Base-by-base conservation (phyloP, 1,140 invertebrate species). In the Cydia amplana region DNA sequence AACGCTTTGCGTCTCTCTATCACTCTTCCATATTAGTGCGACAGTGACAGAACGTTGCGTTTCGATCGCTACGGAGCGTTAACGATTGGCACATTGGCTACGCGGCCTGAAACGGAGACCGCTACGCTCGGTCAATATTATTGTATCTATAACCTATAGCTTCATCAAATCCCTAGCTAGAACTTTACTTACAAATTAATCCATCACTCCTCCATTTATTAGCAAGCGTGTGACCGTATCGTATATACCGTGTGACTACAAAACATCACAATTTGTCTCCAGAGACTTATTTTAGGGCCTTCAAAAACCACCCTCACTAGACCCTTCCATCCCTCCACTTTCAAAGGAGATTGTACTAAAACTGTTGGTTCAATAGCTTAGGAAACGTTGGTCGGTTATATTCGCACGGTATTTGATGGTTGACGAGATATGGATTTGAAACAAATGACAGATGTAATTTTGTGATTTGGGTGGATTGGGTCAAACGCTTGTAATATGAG, bases 331-430 rank as follows among this genome's bases (percentile, higher is more conserved):
- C 72, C 65, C 60, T 32, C 10, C 65, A 20, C 2, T 73, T 20
- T 67, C 28, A 25, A 32, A 65, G 12, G 14, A 14, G 25, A 14
- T 3, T 65, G 9, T 65, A 25, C 23, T 14, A 65, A 28, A 23
- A 65, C 9, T 40, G 9, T 40, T 10, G 7, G 9, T 10, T 40
- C 36, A 10, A 77, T 2, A 64, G 77, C 1, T 83, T 76, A 46
- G 23, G 6, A n/a, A 77, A 79, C 28, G 60, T 4, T 83, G 75
- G 79, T 72, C 73, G 16, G 51, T 63, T 67, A 60, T 43, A 82
- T 87, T 89, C 89, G 83, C 89, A 91, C 87, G 89, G 78, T 87
- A 90, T 90, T 80, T 81, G 80, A 81, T 85, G 76, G 78, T 79
- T 77, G 74, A 80, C 80, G 80, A 79, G 79, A 75, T 79, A 82